Evolutionary conservation across 2,797 vertebrate species (phyloP).

Genomic region (Enoplosus armatus): DNA sequence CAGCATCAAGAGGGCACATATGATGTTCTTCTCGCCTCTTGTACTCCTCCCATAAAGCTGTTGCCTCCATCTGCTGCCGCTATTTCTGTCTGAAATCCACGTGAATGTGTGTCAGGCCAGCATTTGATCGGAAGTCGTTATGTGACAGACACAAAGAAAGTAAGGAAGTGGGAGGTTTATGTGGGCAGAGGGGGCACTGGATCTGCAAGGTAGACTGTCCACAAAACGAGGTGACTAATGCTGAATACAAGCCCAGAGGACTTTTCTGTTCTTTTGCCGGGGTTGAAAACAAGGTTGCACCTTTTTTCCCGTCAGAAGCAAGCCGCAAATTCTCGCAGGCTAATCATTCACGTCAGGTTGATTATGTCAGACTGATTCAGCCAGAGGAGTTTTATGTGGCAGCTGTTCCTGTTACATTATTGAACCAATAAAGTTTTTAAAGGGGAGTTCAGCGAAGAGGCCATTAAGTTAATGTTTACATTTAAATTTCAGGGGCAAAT

Average conservation of each 20-base stretch:
- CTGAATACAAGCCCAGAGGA: constrained; percentile 49
- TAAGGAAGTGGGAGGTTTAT: constrained; percentile 19
- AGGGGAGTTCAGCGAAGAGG: background rate
- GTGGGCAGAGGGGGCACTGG: constrained; percentile 3
- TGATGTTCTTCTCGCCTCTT: constrained; percentile 33
- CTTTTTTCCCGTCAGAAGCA: constrained; percentile 25
- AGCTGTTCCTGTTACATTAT: constrained; percentile 14
- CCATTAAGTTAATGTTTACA: too few relatives aligned
- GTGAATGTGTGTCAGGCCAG: constrained; percentile 34
- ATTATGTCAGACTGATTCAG: constrained; percentile 46
- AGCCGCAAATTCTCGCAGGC: constrained; percentile 20
- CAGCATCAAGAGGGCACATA: constrained; percentile 43
- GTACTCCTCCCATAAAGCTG: constrained; percentile 52
- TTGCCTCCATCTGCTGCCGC: constrained; percentile 52
- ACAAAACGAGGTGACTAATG: constrained; percentile 70
- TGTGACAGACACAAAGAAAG: constrained; percentile 38
- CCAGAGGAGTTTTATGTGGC: constrained; percentile 24
- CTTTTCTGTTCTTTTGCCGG: constrained; percentile 52
- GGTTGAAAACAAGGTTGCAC: constrained; percentile 51
- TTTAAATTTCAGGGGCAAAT: background rate
- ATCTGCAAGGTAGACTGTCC: constrained; percentile 40
- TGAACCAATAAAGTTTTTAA: constrained; percentile 28
- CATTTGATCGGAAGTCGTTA: constrained; percentile 32
- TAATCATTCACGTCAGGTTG: constrained; percentile 58
- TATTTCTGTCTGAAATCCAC: constrained; percentile 50